These are phyloP conservation scores for Neria commutata DNA, from an alignment of 2,888 invertebrate species.

Conservation along the genomic window DNA sequence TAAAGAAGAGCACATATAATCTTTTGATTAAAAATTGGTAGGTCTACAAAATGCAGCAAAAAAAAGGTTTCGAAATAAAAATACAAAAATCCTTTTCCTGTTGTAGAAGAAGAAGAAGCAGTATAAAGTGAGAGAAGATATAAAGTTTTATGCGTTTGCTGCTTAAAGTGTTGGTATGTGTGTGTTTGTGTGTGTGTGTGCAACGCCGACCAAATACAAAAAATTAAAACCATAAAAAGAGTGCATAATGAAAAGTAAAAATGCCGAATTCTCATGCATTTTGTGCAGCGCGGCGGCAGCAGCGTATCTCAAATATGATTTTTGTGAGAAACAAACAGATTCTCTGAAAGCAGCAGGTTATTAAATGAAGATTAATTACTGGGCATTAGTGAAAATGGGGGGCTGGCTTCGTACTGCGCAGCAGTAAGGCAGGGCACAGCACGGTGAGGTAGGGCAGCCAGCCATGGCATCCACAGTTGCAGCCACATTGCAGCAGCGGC, in stretches of 20 bases:
- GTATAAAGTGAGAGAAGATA: too few relatives aligned
- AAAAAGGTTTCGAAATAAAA: background rate
- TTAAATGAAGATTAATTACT: constrained; percentile 42
- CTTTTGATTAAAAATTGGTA: too few relatives aligned
- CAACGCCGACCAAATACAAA: constrained; percentile 7
- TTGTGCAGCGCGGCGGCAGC: background rate
- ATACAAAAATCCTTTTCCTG: constrained; percentile 29
- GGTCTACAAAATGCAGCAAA: background rate
- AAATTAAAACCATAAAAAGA: constrained; percentile 29
- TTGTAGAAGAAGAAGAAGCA: constrained; percentile 28
- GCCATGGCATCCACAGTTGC: too few relatives aligned
- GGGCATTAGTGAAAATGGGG: constrained; percentile 34
- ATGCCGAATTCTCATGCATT: background rate
- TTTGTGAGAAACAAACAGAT: background rate
- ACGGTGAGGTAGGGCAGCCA: too few relatives aligned
- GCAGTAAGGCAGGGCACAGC: too few relatives aligned
- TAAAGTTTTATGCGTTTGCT: constrained; percentile 21
- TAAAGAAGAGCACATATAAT: constrained; percentile 22
- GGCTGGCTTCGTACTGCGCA: background rate
- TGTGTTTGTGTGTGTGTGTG: constrained; percentile 6
- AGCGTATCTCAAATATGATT: too few relatives aligned
- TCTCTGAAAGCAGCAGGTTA: constrained; percentile 31
- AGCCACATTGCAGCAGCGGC: too few relatives aligned
- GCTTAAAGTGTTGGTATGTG: background rate
- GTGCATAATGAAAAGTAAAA: constrained; percentile 21